Base-by-base conservation (phyloP, 2,888 invertebrate species). In the Acrobasis suavella region DNA sequence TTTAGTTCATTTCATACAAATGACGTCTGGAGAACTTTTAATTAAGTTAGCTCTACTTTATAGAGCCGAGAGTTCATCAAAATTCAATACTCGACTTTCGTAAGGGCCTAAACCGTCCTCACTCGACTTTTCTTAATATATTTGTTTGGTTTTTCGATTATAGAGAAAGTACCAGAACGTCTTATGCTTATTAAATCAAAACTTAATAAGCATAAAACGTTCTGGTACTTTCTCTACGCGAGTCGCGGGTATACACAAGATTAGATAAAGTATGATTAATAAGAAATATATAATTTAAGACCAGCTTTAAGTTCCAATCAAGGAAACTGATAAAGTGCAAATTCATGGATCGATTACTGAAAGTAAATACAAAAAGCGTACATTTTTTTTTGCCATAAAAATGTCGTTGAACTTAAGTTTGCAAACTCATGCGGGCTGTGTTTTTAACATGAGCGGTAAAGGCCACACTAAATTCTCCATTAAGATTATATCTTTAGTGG, bases 351-450 rank as follows among this genome's bases (percentile, higher is more conserved):
- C 14, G 14, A 9, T 16, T 50, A 51, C 17, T 3, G 17, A 9
- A 17, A 12, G 17, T 50, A 8, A 9, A 9, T 17, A 51, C 51
- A 51, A 51, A 50, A 22, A 32, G 14, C 32, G 32, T 12, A 22
- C n/a, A 32, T 32, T 0, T 32, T 32, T 52, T 32, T 32, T 14
- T 10, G n/a, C 14, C 14, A 52, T 52, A 39, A 55, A 55, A 9
- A 55, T 39, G 58, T 46, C 58, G 32, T 16, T 32, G 58, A 58
- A 58, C 58, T 63, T 38, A 17, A 39, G 12, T 17, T 61, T 46
- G 42, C 37, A 42, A 17, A n/a, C 38, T 49, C 22, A 62, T 64
- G 58, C 64, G 64, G 64, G 64, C 39, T 58, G 15, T 42, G 32
- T 62, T 32, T 59, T 42, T 46, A 52, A 51, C 32, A 17, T 16